Conservation (phyloP, 2,888 invertebrate species). For the Palloptera scutellata region DNA sequence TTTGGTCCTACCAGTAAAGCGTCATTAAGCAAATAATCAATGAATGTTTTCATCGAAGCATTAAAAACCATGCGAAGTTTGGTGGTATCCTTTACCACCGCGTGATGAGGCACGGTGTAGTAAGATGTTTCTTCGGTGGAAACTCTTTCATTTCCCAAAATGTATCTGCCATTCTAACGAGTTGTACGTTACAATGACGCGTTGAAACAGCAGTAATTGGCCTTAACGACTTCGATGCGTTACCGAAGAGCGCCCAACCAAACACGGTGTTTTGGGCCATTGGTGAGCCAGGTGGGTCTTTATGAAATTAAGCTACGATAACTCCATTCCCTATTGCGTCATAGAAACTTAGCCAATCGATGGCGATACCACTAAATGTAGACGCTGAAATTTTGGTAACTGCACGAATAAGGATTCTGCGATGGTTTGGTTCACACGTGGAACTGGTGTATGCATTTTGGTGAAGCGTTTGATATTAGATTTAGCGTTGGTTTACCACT, state of each 20-base stretch:
- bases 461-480: conserved; percentile 12
- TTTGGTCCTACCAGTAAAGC: conserved; percentile 4
- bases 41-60: conserved; percentile 3
- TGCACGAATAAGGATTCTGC: too few relatives aligned
- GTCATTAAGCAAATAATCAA: conserved; percentile 13
- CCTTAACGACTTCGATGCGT: not conserved
- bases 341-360: too few relatives aligned
- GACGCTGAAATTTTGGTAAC: too few relatives aligned
- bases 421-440: too few relatives aligned
- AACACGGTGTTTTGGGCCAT: conserved; percentile 27
- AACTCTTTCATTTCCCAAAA: conserved; percentile 36
- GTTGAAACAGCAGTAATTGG: not conserved
- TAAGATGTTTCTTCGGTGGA: conserved; percentile 21
- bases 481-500: conserved; percentile 7
- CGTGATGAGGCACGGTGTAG: conserved; percentile 25
- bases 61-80: conserved; percentile 17
- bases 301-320: not conserved
- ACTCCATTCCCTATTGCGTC: not conserved
- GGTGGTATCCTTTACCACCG: conserved; percentile 23
- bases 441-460: not conserved
- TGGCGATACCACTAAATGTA: too few relatives aligned
- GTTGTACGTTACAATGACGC: conserved; percentile 9
- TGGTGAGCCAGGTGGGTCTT: conserved; percentile 2
- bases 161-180: conserved; percentile 9
- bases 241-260: conserved; percentile 27